Base-by-base conservation (phyloP, 2,797 vertebrate genomes). In the Silurus lanzhouensis region DNA sequence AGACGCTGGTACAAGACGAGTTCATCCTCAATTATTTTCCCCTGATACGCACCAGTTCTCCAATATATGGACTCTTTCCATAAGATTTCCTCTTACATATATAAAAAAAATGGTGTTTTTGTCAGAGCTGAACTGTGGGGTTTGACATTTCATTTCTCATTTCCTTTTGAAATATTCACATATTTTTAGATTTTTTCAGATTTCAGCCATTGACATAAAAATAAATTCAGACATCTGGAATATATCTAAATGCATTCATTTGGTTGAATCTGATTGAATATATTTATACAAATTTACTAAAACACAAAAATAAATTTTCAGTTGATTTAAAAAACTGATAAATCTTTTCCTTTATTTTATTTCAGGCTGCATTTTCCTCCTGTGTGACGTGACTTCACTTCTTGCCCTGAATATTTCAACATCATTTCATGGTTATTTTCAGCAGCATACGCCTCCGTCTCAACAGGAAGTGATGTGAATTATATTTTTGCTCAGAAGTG, bases 401-500 rank as follows among this genome's bases (percentile, higher is more conserved):
- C 55, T 76, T 38, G 15, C 55, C 25, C 74, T 78, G 76, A 78
- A 78, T 78, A 60, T 61, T 60, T 61, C 76, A 63, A 6, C 58
- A 61, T 61, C 10, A 61, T 79, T 79, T 79, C 58, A 44, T 12
- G 13, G 76, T 12, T 79, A n/a, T 79, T 79, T 79, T 61, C 58
- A 44, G 58, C 58, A 63, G 57, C 12, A 0, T n/a, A 7, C 57
- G 6, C 9, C 12, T 78, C 57, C 6, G 57, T 44, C 57, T 78
- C 75, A 60, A 60, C 76, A 78, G 57, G 57, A 61, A 79, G 76
- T 63, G 25, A 20, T 25, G 46, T 55, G 52, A 76, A 76, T 58
- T 0, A 19, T 76, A 57, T 55, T 67, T 57, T 76, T 76, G 57
- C n/a, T 31, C n/a, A 57, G 6, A 20, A 76, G 57, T 12, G 52